Base-by-base conservation (phyloP, 2,797 vertebrate species). In the Ataeniobius toweri region DNA sequence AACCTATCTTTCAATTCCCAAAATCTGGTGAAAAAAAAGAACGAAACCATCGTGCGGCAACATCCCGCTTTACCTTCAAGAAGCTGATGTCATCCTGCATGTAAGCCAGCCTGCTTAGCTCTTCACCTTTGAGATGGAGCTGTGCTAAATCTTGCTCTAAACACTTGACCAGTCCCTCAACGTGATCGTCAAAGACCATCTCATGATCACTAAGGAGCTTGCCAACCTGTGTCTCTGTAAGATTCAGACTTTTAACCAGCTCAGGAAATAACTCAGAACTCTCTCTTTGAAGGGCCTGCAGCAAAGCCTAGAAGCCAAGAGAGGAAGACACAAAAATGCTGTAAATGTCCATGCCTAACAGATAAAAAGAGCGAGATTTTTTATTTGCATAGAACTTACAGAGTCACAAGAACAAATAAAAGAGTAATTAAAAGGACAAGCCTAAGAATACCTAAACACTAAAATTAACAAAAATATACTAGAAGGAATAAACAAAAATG, bases 1-100 rank as follows among this genome's bases (percentile, higher is more conserved):
- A 48, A 39, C 28, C 50, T 2, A 18, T 5, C 2, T 39, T 61
- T 55, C 18, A 59, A 13, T 48, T 39, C 6, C 3, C 36, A 39
- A 26, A 71, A 4, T 24, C 2, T 6, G 73, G 4, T 22, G 0
- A 74, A 74, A 75, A 75, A 0, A 12, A 44, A 3, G 16, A 76
- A 10, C 36, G 0, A 63, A 79, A 77, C 53, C 1, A 2, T 10
- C 5, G 24, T 56, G 1, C 7, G 28, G 71, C 1, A 46, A 6
- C 70, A 22, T 44, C 7, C 13, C 5, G 14, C 56, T 1, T 53
- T 89, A 96, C 96, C 89, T 95, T 94, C 71, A 95, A 73, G 73
- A 96, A 96, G 75, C 85, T 85, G 80, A 92, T 26, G 58, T 92
- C 36, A 59, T 96, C 95, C 77, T 94, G 86, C 73, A 91, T 93